Conservation (phyloP, 2,888 invertebrate genomes). For the Drosophila incognita region DNA sequence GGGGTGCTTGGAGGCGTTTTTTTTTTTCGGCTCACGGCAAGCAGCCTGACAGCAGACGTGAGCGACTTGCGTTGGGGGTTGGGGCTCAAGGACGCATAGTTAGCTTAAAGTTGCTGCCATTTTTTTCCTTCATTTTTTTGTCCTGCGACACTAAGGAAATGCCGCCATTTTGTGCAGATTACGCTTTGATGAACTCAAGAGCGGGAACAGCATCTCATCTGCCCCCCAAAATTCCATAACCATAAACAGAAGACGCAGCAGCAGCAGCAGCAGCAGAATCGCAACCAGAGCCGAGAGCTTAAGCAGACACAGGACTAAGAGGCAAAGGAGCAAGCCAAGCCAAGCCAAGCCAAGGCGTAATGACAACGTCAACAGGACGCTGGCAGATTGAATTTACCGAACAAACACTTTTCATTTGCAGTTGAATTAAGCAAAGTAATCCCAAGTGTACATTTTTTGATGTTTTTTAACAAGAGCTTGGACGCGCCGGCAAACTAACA, state of each 20-base stretch:
- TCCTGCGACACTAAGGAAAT: conserved; percentile 60
- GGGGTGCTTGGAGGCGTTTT: conserved; percentile 26
- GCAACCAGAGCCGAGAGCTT: conserved; percentile 10
- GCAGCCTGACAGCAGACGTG: neutral
- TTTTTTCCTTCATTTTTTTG: conserved; percentile 1
- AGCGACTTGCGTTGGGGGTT: neutral
- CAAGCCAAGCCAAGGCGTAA: conserved; percentile 48
- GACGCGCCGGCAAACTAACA: conserved; percentile 39
- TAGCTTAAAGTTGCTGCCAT: conserved; percentile 73
- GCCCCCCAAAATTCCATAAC: conserved; percentile 32
- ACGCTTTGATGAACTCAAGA: conserved; percentile 74
- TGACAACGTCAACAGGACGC: conserved; percentile 76
- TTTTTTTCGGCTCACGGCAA: neutral
- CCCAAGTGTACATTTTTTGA: conserved; percentile 65
- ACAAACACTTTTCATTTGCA: conserved; percentile 81
- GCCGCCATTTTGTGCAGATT: conserved; percentile 78
- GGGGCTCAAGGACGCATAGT: conserved; percentile 56
- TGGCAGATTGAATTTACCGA: conserved; percentile 75
- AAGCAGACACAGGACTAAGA: conserved; percentile 26
- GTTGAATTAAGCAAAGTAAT: conserved; percentile 80
- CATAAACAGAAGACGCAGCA: conserved; percentile 16
- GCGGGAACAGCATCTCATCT: conserved; percentile 18
- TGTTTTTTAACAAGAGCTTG: conserved; percentile 23
- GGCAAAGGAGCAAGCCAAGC: conserved; percentile 19
- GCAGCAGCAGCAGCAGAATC: neutral